These are phyloP conservation scores for Platycheirus albimanus DNA, from an alignment of 2,888 invertebrate genomes.

Conservation along the genomic window DNA sequence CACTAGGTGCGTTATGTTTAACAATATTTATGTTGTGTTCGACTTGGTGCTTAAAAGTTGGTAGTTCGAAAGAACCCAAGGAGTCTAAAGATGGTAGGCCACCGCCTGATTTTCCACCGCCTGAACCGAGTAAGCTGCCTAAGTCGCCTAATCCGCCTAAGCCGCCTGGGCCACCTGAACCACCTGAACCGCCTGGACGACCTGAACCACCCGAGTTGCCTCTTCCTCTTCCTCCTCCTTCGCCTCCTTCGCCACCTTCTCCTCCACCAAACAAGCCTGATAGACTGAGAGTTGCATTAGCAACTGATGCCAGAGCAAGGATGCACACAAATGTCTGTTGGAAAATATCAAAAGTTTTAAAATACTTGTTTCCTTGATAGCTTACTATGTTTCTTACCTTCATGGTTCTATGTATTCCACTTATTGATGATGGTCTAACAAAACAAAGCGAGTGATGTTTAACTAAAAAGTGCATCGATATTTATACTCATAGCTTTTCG, in stretches of 20 bases:
- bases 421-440: constrained; percentile 53
- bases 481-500: constrained; percentile 48
- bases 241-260: background rate
- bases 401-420: constrained; percentile 59
- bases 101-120: background rate
- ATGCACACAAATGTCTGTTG: constrained; percentile 56
- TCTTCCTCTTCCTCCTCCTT: background rate
- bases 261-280: background rate
- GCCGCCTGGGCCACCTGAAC: background rate
- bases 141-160: no score
- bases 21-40: constrained; percentile 44
- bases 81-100: no score
- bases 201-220: background rate
- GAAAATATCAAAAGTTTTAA: background rate
- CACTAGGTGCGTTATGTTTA: constrained; percentile 36
- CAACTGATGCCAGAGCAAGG: constrained; percentile 50
- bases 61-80: background rate
- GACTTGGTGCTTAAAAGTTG: constrained; percentile 20
- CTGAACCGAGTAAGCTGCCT: background rate
- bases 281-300: constrained; percentile 35
- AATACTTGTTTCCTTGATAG: background rate
- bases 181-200: background rate
- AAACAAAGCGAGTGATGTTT: constrained; percentile 56
- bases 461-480: constrained; percentile 37
- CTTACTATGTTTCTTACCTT: constrained; percentile 35